A percentile compares a stretch with the other conserved stretches of the same genome.
These are phyloP conservation scores for Mustelus asterias DNA, from an alignment of 2,113 vertebrate species.

Conservation along the genomic window DNA sequence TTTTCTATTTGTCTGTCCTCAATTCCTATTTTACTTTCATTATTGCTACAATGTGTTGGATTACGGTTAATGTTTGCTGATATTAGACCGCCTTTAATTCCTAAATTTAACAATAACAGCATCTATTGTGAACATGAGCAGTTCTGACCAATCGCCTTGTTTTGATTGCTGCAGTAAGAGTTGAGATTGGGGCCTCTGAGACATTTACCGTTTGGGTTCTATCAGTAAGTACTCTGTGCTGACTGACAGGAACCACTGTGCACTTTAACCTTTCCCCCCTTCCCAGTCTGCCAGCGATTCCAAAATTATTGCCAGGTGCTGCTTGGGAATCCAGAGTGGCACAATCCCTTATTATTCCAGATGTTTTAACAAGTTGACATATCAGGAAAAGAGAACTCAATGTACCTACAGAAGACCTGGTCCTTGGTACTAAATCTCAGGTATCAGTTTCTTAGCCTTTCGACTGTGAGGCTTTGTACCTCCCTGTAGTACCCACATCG, in stretches of 20 bases:
- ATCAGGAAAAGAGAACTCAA: neutral
- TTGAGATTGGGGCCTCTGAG: neutral
- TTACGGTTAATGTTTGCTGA: neutral
- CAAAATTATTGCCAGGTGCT: conserved; percentile 33
- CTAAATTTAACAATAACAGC: neutral
- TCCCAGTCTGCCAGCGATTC: neutral
- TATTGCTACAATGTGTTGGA: neutral
- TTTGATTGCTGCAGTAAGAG: neutral
- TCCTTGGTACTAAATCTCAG: neutral
- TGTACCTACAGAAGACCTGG: neutral
- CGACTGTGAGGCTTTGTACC: neutral
- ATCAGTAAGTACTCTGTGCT: neutral
- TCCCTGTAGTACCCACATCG: neutral
- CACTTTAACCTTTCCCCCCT: conserved; percentile 12
- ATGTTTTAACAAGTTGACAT: neutral
- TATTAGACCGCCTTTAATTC: neutral
- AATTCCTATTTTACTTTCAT: neutral
- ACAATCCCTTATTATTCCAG: conserved; percentile 24
- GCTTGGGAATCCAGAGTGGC: neutral
- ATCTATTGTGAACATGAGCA: neutral
- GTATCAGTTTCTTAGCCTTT: neutral
- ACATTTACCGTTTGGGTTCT: neutral
- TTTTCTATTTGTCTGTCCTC: neutral
- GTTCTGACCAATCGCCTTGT: neutral
- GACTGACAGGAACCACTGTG: neutral